These are phyloP conservation scores for Alligator sinensis DNA, from an alignment of 2,113 vertebrate species.

Conservation along the genomic window DNA sequence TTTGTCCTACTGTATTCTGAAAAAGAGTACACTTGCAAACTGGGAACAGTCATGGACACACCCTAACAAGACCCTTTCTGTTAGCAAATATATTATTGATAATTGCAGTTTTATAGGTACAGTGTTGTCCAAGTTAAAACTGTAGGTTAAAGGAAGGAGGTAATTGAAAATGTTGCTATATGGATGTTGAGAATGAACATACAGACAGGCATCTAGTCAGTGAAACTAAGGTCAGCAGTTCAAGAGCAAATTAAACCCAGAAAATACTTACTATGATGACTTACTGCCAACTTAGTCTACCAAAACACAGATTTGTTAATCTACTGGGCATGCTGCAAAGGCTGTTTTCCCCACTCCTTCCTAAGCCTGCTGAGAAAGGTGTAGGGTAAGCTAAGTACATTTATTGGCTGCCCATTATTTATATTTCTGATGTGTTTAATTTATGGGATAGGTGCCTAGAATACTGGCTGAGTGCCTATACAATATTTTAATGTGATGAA, in stretches of 20 bases:
- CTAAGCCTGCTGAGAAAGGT: background rate
- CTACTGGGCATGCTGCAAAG: background rate
- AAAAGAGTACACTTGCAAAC: background rate
- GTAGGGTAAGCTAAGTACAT: rapidly evolving
- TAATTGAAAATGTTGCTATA: background rate
- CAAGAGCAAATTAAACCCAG: background rate
- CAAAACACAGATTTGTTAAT: background rate
- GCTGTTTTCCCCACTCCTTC: background rate
- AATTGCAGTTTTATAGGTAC: background rate
- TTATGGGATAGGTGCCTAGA: background rate
- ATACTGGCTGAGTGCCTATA: rapidly evolving
- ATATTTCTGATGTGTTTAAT: background rate
- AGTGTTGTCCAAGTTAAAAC: background rate
- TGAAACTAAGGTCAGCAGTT: background rate
- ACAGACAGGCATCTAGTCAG: background rate
- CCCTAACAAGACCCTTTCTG: background rate
- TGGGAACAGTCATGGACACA: background rate
- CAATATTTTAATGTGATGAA: background rate
- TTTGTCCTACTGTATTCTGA: background rate
- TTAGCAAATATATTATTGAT: background rate
- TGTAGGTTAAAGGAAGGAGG: background rate
- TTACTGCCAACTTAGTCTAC: background rate
- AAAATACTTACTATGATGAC: background rate
- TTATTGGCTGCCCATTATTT: background rate
- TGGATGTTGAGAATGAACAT: rapidly evolving